These are phyloP conservation scores for Pterostichus madidus DNA, from an alignment of 2,888 invertebrate species.

Conservation along the genomic window DNA sequence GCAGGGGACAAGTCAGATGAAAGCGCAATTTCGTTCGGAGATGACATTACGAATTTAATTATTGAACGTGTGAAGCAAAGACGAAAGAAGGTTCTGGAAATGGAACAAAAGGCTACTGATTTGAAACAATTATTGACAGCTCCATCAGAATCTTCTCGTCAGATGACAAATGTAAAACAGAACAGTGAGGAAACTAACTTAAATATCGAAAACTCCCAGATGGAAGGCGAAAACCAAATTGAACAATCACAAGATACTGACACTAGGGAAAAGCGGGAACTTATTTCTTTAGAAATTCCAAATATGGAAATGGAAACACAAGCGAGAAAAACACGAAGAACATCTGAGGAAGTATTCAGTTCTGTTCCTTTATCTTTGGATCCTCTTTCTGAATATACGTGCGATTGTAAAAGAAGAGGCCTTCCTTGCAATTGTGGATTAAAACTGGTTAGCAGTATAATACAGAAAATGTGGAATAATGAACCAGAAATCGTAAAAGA, in stretches of 20 bases:
- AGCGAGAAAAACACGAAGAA: conserved; percentile 25
- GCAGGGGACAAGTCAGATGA: background rate
- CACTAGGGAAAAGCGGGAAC: conserved; percentile 10
- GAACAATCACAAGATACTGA: background rate
- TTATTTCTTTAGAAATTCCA: conserved; percentile 13
- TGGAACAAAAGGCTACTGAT: conserved; percentile 2
- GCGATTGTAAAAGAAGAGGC: conserved; percentile 6
- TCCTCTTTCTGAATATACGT: background rate
- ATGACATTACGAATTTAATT: conserved; percentile 48
- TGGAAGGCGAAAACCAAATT: conserved; percentile 71
- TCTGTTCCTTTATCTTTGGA: background rate
- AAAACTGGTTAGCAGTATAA: background rate
- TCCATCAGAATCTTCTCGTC: background rate
- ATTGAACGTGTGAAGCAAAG: conserved; percentile 27
- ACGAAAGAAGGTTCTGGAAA: conserved; percentile 26
- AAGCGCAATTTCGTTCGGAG: conserved; percentile 17
- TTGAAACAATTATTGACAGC: conserved; percentile 45
- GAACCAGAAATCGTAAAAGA: conserved; percentile 5
- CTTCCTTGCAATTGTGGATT: conserved; percentile 8
- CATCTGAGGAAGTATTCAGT: background rate
- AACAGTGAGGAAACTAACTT: conserved; percentile 72
- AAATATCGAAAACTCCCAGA: conserved; percentile 71
- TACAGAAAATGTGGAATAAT: conserved; percentile 6
- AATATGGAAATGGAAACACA: background rate
- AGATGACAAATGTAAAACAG: conserved; percentile 68